A percentile compares a stretch with the other conserved stretches of the same genome.
Conservation (phyloP, 2,888 invertebrate genomes). For the Eupelmus urozonus region DNA sequence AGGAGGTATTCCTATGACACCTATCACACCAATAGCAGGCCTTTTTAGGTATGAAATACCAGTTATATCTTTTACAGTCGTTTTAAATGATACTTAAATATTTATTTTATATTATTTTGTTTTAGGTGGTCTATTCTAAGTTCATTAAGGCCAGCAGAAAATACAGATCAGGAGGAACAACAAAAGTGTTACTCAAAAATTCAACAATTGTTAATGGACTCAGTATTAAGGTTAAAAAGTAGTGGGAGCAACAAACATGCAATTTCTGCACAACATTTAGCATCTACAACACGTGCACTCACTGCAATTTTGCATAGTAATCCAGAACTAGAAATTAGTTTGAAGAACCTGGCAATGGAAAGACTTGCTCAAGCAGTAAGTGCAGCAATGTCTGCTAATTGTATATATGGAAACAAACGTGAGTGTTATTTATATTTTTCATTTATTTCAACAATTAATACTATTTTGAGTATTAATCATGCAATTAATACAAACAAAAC, state of each 20-base stretch:
- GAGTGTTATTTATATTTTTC: slow-evolving; percentile 58
- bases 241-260: slow-evolving; percentile 73
- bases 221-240: slow-evolving; percentile 71
- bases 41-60: slow-evolving; percentile 79
- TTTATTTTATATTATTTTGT: neutral
- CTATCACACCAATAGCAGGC: slow-evolving; percentile 88
- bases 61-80: neutral
- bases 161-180: slow-evolving; percentile 63
- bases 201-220: slow-evolving; percentile 75
- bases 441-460: no score
- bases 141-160: slow-evolving; percentile 66
- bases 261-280: slow-evolving; percentile 75
- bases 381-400: slow-evolving; percentile 87
- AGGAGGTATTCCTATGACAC: slow-evolving; percentile 91
- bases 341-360: slow-evolving; percentile 79
- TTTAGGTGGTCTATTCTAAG: slow-evolving; percentile 74
- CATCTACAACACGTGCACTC: slow-evolving; percentile 70
- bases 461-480: neutral
- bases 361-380: slow-evolving; percentile 91
- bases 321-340: slow-evolving; percentile 63
- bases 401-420: slow-evolving; percentile 89
- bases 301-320: slow-evolving; percentile 65
- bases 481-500: slow-evolving; percentile 42
- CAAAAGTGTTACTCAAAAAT: slow-evolving; percentile 73
- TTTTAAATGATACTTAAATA: neutral